Evolutionary conservation across 2,888 invertebrate species (phyloP).

Genomic region (Aphrophora alni): DNA sequence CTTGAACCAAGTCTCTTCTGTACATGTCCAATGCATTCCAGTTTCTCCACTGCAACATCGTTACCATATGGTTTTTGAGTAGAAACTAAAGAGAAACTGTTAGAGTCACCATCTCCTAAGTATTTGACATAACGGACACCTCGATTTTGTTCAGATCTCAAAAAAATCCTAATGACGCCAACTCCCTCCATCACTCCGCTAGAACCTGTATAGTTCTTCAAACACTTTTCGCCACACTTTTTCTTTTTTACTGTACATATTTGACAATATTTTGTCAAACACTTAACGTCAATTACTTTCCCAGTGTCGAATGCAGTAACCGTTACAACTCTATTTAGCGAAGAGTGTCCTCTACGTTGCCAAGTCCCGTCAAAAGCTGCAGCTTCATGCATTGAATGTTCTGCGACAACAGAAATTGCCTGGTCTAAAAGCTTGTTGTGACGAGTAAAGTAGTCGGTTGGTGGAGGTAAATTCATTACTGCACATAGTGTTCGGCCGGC

Average conservation of each 20-base stretch:
- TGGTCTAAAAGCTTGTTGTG: not conserved
- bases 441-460: not conserved
- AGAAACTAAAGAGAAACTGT: not conserved
- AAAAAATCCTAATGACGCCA: conserved; percentile 15
- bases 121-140: conserved; percentile 26
- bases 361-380: conserved; percentile 3
- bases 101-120: no score
- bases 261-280: conserved; percentile 3
- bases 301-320: not conserved
- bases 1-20: no score
- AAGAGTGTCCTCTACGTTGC: conserved; percentile 1
- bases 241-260: not conserved
- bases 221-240: conserved; percentile 25
- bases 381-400: conserved; percentile 14
- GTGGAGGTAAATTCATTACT: conserved; percentile 11
- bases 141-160: not conserved
- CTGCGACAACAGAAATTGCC: not conserved
- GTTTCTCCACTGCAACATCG: conserved; percentile 10
- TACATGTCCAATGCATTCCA: no score
- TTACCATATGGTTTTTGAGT: conserved; percentile 39
- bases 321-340: not conserved
- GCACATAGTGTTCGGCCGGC: conserved; percentile 10
- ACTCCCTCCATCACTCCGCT: conserved; percentile 23
- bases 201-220: conserved; percentile 27
- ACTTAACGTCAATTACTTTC: not conserved